These are phyloP conservation scores for Diabrotica virgifera DNA, from an alignment of 1,140 invertebrate species.

Conservation along the genomic window DNA sequence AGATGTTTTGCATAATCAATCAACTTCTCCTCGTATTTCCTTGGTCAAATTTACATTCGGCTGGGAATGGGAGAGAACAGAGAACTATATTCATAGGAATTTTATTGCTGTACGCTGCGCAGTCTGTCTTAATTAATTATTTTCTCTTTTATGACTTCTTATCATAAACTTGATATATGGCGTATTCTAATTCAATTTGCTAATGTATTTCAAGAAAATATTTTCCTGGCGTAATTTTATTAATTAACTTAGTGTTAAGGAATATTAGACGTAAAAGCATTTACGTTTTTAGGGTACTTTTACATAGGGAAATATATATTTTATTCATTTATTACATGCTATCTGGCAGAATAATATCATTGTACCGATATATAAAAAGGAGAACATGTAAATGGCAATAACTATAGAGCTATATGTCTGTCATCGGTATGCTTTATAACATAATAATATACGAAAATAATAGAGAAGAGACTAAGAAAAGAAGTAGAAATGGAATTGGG, in stretches of 20 bases:
- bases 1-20: no score
- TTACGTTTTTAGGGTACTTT: background rate
- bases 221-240: background rate
- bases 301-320: no score
- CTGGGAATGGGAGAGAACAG: background rate
- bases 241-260: background rate
- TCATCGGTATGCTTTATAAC: no score
- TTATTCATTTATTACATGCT: no score
- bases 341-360: no score
- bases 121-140: conserved; percentile 3
- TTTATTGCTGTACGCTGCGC: conserved; percentile 6
- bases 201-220: background rate
- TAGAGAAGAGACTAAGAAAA: no score
- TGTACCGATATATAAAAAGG: no score
- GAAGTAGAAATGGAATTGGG: no score
- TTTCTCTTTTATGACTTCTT: background rate
- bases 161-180: conserved; percentile 3
- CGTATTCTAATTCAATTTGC: conserved; percentile 1
- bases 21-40: background rate
- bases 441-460: no score
- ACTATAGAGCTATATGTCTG: no score
- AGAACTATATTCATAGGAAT: background rate
- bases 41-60: conserved; percentile 18
- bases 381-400: no score
- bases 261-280: background rate